Evolutionary conservation across 2,888 invertebrate genomes (phyloP).

Genomic region (Noctua janthe): DNA sequence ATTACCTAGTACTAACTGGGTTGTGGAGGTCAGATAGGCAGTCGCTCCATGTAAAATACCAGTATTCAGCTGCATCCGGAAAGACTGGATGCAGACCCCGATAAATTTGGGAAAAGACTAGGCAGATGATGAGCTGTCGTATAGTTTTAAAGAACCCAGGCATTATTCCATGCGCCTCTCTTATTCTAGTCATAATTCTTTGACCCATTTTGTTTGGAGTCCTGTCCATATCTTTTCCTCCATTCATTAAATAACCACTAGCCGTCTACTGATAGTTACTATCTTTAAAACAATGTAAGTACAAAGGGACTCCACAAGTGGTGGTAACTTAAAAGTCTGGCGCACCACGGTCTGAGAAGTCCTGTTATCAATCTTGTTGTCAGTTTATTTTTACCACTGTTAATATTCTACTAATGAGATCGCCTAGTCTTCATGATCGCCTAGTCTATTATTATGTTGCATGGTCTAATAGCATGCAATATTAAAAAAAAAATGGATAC

Average conservation of each 20-base stretch:
- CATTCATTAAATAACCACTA: background rate
- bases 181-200: background rate
- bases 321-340: background rate
- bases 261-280: background rate
- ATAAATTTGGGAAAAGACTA: background rate
- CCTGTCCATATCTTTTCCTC: background rate
- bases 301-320: background rate
- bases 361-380: background rate
- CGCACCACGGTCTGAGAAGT: background rate
- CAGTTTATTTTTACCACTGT: too few species aligned
- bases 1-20: too few species aligned
- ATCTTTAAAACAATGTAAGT: background rate
- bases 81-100: too few species aligned
- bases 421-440: too few species aligned
- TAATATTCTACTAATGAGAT: too few species aligned
- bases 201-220: background rate
- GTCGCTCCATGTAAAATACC: too few species aligned
- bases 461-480: too few species aligned
- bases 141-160: too few species aligned
- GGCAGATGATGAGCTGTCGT: background rate
- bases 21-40: too few species aligned
- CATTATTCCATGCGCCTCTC: too few species aligned
- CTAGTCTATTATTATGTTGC: too few species aligned
- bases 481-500: too few species aligned
- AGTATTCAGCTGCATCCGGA: background rate